Evolutionary conservation across 2,888 invertebrate genomes (phyloP), one percentile per base, ranked within the genome.

Genomic region (Cyclophora albipunctata): DNA sequence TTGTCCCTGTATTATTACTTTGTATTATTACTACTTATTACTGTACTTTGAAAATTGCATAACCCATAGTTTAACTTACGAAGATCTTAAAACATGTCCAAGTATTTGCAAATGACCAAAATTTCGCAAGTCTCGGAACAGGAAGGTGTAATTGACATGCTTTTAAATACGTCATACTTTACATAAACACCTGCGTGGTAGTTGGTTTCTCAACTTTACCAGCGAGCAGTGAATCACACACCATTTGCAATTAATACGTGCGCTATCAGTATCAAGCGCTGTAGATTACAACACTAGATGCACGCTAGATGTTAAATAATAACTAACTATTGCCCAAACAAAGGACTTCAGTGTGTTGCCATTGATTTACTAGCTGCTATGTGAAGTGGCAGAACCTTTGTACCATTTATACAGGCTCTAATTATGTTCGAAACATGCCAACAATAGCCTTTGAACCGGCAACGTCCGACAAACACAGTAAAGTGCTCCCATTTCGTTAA

Each of bases 311-410:
- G 37, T 37, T 37, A 37, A 37, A 37, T 37, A 37, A 37, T 37
- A 37, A 37, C 4, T 37, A 37, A 37, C 4, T 5, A 5, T 37
- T 37, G 4, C 37, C 37, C 37, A 37, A 37, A 37, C 37, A 37
- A 37, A 37, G 37, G 5, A 37, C 37, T 2, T 37, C 5, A 20
- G 20, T 20, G 20, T 20, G 20, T 20, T 20, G 20, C 20, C 20
- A 20, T 20, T 20, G 20, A 20, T 20, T 20, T 20, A 42, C 47
- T 49, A 51, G 51, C 62, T 54, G 68, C 20, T 20, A 20, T 71
- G 75, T 69, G 68, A 69, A 73, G 63, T 65, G 63, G 58, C 61
- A 53, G 62, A 68, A 68, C 73, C 69, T 73, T 73, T 66, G 64
- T 58, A 50, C 42, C 46, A 50, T 58, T 63, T 62, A 51, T 64